A percentile compares a stretch with the other conserved stretches of the same genome.
Evolutionary conservation across 2,113 vertebrate genomes (phyloP).

Genomic region (Amazona vittata): DNA sequence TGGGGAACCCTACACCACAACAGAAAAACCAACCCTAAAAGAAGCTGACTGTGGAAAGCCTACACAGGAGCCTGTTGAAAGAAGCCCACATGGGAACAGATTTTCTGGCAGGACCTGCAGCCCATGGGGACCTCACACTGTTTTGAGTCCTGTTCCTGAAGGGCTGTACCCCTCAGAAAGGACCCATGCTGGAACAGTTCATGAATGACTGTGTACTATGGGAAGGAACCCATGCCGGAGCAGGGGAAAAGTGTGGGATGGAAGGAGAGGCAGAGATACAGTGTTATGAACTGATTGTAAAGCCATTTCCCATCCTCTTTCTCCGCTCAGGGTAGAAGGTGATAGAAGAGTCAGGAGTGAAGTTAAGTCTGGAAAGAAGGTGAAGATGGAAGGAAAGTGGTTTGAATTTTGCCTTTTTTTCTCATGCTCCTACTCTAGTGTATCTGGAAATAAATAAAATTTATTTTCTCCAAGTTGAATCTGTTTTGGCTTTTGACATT

Average conservation of each 20-base stretch:
- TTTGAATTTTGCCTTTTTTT: not conserved
- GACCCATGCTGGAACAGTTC: not conserved
- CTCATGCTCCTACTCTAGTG: no score
- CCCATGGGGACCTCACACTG: rapidly evolving
- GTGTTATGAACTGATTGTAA: not conserved
- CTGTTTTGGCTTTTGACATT: not conserved
- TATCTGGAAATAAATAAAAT: not conserved
- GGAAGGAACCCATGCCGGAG: not conserved
- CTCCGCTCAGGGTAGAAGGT: rapidly evolving
- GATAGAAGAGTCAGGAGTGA: not conserved
- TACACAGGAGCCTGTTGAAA: not conserved
- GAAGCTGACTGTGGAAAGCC: not conserved
- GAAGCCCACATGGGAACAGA: not conserved
- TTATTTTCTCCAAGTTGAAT: not conserved
- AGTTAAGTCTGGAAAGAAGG: not conserved
- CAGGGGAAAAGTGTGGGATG: not conserved
- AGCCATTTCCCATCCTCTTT: not conserved
- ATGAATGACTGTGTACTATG: not conserved
- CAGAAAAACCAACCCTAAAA: not conserved
- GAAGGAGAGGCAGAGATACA: not conserved
- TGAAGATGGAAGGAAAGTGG: not conserved
- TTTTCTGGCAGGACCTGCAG: not conserved
- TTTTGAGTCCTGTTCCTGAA: not conserved
- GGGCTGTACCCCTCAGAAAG: not conserved
- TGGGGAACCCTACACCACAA: rapidly evolving